Evolutionary conservation across 2,888 invertebrate species (phyloP).

Genomic region (Penaeus monodon): DNA sequence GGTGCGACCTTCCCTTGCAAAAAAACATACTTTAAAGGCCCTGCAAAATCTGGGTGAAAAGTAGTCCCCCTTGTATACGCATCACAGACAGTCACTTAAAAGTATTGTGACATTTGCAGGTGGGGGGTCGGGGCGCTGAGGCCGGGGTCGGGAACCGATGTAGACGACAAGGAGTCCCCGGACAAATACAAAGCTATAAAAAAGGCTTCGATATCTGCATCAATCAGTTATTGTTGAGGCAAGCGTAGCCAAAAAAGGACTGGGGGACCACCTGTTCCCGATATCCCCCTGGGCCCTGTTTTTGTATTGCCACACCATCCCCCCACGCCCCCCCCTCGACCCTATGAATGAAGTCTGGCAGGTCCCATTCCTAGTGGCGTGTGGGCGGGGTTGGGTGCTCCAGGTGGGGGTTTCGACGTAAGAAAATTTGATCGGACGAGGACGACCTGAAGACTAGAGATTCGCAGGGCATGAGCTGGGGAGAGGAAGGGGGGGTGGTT

Average conservation of each 20-base stretch:
- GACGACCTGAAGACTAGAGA: background rate
- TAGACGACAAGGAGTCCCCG: background rate
- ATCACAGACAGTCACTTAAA: too few species aligned
- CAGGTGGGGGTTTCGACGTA: background rate
- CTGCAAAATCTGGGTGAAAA: too few species aligned
- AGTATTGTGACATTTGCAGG: too few species aligned
- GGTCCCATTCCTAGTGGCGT: conserved; percentile 27
- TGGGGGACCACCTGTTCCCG: too few species aligned
- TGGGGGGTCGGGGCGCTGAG: too few species aligned
- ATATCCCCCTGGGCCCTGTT: background rate
- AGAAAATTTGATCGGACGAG: background rate
- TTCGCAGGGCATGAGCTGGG: conserved; percentile 33
- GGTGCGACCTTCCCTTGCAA: too few species aligned
- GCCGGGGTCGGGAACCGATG: background rate
- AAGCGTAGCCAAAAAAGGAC: too few species aligned
- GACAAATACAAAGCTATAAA: background rate
- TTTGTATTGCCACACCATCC: background rate
- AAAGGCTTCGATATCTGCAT: background rate
- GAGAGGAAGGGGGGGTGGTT: conserved; percentile 17
- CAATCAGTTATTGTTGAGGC: background rate
- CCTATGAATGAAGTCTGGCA: conserved; percentile 26
- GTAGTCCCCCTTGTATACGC: too few species aligned
- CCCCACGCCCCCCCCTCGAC: background rate
- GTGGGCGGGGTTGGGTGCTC: conserved; percentile 28
- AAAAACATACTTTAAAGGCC: too few species aligned